These are phyloP conservation scores for Hyposoter didymator DNA, from an alignment of 2,888 invertebrate genomes.

Conservation along the genomic window DNA sequence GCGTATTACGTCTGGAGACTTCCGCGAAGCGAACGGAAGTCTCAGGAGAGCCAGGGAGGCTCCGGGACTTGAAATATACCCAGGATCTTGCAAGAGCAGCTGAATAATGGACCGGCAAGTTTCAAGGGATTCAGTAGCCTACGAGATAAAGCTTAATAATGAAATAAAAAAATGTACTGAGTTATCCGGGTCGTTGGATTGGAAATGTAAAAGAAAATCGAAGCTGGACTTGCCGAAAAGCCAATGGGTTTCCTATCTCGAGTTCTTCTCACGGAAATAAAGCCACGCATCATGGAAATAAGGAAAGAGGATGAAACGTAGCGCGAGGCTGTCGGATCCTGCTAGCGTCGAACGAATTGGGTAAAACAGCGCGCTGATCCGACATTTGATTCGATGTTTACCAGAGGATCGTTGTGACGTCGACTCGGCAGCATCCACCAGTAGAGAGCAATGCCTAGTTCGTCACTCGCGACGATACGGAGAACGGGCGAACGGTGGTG, in stretches of 20 bases:
- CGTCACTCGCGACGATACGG: constrained; percentile 68
- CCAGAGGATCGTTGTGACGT: neutral
- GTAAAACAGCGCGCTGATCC: constrained; percentile 1
- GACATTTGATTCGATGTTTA: constrained; percentile 28
- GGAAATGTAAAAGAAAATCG: neutral
- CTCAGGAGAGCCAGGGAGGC: neutral
- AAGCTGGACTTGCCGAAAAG: neutral
- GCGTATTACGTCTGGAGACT: neutral
- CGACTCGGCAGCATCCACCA: constrained; percentile 57
- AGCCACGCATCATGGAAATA: neutral
- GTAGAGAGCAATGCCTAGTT: constrained; percentile 50
- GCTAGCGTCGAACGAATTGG: neutral
- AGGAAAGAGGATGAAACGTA: neutral
- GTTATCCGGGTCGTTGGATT: neutral
- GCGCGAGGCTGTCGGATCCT: neutral
- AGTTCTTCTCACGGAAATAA: neutral
- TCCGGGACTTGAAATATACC: constrained; percentile 3
- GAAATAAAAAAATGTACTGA: neutral
- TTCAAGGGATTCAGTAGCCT: constrained; percentile 1
- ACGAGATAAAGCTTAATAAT: neutral
- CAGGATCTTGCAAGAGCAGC: constrained; percentile 6
- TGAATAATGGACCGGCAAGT: constrained; percentile 8
- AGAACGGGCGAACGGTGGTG: constrained; percentile 72
- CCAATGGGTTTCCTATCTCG: neutral
- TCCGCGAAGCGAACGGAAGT: neutral